Base-by-base conservation (phyloP, 2,888 invertebrate genomes). In the Calameuta pallipes region DNA sequence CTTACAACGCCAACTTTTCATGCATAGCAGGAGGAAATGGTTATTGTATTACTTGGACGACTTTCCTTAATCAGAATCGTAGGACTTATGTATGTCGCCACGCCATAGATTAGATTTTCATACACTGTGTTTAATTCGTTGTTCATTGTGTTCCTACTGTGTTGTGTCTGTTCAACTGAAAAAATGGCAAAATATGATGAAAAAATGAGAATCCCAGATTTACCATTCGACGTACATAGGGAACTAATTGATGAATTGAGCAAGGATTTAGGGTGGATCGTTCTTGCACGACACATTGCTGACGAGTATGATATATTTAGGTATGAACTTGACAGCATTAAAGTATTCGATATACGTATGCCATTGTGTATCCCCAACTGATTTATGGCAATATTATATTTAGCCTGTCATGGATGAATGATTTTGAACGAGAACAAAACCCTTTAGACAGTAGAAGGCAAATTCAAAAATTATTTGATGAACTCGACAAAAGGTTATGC, bases 401-500 rank as follows among this genome's bases (percentile, higher is more conserved):
- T 6, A 84, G 84, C 15, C 30, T 74, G 23, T 41, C 56, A 1
- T 90, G 89, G 89, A 80, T 56, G 56, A 56, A 23, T 23, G 23
- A 23, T 56, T 56, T 56, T 23, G 9, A 23, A 56, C 56, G 23
- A 56, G 56, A 56, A 23, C 56, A 56, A 56, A 56, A 23, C 23
- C 6, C 23, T 56, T 1, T 2, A 1, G 71, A 34, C 69, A 81
- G 33, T 80, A 76, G 76, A 13, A 30, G 85, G 4, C 85, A 88
- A 6, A 85, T 85, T 0, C 85, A 86, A 41, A 87, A 83, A 74
- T 75, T 91, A 11, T 78, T 91, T 3, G 77, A 81, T 11, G 88
- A 89, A 79, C 80, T 91, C 35, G 85, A 80, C 76, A 84, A 82
- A 35, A 85, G 85, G 82, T 84, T 87, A 83, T 90, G 89, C 73